A percentile compares a stretch with the other conserved stretches of the same genome.
Conservation (phyloP, 2,113 vertebrate genomes). For the Podarcis raffonei region DNA sequence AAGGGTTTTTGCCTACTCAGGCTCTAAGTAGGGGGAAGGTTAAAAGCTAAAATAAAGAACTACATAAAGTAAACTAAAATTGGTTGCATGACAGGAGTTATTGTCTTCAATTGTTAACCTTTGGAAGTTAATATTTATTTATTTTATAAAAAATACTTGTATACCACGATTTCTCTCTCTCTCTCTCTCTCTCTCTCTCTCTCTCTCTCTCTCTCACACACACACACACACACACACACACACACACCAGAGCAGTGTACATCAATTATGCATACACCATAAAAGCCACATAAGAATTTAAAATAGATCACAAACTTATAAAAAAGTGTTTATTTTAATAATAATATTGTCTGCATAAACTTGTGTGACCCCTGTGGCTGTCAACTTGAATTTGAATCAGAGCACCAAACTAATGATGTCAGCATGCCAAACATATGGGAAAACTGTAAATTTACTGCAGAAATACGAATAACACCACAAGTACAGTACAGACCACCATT, state of each 20-base stretch:
- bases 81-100: not conserved
- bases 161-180: too few relatives aligned
- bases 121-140: not conserved
- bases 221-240: too few relatives aligned
- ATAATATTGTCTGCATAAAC: too few relatives aligned
- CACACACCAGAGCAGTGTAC: too few relatives aligned
- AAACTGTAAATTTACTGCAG: not conserved
- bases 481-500: constrained; percentile 23
- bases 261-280: too few relatives aligned
- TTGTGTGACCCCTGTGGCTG: not conserved
- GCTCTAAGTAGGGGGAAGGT: not conserved
- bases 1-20: not conserved
- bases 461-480: constrained; percentile 22
- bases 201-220: too few relatives aligned
- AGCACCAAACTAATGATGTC: not conserved
- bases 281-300: too few relatives aligned
- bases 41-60: not conserved
- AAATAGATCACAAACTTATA: too few relatives aligned
- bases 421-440: not conserved
- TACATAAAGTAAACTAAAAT: not conserved
- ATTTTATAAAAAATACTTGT: too few relatives aligned
- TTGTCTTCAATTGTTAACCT: not conserved
- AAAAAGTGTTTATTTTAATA: too few relatives aligned
- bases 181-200: too few relatives aligned
- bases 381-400: not conserved